Conservation (phyloP, 2,113 vertebrate species). For the Phyllostomus hastatus region DNA sequence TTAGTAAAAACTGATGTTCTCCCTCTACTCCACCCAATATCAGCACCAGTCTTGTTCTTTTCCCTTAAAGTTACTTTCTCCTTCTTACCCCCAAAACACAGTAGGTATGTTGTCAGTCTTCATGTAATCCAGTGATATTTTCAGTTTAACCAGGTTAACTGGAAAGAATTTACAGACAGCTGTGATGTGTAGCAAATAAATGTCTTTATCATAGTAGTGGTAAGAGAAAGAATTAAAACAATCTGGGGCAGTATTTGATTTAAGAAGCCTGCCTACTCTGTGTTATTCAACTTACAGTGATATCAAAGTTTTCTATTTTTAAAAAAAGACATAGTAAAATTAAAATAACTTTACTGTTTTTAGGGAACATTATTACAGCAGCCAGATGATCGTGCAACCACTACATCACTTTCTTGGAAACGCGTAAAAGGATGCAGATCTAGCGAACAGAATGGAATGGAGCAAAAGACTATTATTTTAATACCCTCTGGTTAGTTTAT, state of each 20-base stretch:
- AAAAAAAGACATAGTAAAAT: constrained; percentile 21
- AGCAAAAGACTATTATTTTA: constrained; percentile 89
- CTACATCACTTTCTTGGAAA: constrained; percentile 86
- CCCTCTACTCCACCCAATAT: neutral
- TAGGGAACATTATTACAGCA: constrained; percentile 86
- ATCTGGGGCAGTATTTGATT: neutral
- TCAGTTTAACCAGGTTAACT: constrained; percentile 5
- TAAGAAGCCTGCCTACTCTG: neutral
- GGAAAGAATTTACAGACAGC: constrained; percentile 32
- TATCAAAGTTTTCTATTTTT: neutral
- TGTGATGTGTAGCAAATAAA: constrained; percentile 7
- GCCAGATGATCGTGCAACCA: constrained; percentile 78
- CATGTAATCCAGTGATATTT: neutral
- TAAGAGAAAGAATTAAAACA: constrained; percentile 37
- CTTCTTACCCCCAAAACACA: neutral
- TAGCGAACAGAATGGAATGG: constrained; percentile 78
- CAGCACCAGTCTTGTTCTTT: neutral
- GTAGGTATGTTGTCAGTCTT: neutral
- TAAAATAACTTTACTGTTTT: constrained; percentile 64
- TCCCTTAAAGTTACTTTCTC: neutral
- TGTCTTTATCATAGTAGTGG: neutral
- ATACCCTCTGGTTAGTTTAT: constrained; percentile 91
- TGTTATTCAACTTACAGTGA: neutral
- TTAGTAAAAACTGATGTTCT: neutral
- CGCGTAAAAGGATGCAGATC: constrained; percentile 88